These are phyloP conservation scores for Grus americana DNA, from an alignment of 2,113 vertebrate genomes.

Conservation along the genomic window DNA sequence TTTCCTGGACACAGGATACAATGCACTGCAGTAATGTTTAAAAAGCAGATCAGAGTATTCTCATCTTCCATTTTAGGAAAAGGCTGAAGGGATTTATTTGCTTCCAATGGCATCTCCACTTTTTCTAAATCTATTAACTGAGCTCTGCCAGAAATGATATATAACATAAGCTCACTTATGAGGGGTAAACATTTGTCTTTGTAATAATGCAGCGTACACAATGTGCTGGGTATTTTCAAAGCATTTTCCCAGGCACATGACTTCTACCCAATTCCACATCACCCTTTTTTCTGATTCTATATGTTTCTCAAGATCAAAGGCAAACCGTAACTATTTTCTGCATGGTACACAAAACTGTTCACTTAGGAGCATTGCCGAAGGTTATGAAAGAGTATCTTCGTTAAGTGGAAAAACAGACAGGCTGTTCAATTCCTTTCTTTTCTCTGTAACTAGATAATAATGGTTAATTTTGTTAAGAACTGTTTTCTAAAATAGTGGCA, in stretches of 20 bases:
- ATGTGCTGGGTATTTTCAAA: neutral
- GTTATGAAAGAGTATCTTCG: neutral
- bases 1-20: neutral
- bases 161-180: neutral
- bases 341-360: neutral
- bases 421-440: neutral
- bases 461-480: neutral
- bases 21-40: neutral
- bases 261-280: neutral
- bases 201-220: neutral
- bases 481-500: neutral
- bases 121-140: neutral
- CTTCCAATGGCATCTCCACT: neutral
- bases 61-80: neutral
- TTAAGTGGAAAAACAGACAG: neutral
- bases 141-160: neutral
- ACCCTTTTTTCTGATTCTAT: neutral
- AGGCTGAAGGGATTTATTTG: neutral
- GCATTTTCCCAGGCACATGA: neutral
- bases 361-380: neutral
- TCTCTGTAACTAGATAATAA: neutral
- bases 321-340: neutral
- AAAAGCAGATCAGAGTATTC: neutral
- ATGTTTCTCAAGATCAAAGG: neutral
- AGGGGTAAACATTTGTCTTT: neutral